Evolutionary conservation across 2,113 vertebrate species (phyloP).

Genomic region (Egretta garzetta): DNA sequence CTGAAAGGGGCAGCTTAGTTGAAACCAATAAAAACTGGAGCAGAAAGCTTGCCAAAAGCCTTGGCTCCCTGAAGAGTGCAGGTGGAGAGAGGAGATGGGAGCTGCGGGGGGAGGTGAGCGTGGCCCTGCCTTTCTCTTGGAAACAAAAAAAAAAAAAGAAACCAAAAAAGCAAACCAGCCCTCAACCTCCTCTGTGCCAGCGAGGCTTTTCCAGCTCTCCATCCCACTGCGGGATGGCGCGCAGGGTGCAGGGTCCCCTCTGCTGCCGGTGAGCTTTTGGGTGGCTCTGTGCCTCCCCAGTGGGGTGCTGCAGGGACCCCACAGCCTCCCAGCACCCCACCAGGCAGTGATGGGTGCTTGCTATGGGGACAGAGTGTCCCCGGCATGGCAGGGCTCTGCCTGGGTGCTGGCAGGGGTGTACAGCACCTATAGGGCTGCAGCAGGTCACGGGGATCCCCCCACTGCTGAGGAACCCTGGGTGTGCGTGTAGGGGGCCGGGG

Average conservation of each 20-base stretch:
- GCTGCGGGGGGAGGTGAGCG: conserved; percentile 52
- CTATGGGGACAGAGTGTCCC: accelerated
- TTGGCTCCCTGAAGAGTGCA: conserved; percentile 80
- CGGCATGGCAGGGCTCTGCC: accelerated
- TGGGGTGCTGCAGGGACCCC: accelerated
- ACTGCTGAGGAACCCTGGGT: background rate
- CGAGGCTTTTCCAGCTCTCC: background rate
- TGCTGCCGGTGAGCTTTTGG: accelerated
- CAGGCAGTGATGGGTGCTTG: background rate
- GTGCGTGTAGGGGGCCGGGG: background rate
- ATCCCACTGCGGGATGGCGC: background rate
- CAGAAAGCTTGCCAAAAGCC: conserved; percentile 74
- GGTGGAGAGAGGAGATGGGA: conserved; percentile 80
- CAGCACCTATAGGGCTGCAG: accelerated
- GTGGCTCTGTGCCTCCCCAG: background rate
- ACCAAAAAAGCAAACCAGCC: background rate
- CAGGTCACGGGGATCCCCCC: background rate
- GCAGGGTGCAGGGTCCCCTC: background rate
- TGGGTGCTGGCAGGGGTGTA: background rate
- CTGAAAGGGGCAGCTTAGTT: conserved; percentile 75
- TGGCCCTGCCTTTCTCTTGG: conserved; percentile 32
- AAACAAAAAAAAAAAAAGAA: background rate
- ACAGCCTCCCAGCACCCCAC: background rate
- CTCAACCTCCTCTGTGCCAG: background rate
- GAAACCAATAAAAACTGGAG: conserved; percentile 78